Evolutionary conservation across 2,113 vertebrate species (phyloP), one percentile per base, ranked within the genome.

Genomic region (Passer montanus): DNA sequence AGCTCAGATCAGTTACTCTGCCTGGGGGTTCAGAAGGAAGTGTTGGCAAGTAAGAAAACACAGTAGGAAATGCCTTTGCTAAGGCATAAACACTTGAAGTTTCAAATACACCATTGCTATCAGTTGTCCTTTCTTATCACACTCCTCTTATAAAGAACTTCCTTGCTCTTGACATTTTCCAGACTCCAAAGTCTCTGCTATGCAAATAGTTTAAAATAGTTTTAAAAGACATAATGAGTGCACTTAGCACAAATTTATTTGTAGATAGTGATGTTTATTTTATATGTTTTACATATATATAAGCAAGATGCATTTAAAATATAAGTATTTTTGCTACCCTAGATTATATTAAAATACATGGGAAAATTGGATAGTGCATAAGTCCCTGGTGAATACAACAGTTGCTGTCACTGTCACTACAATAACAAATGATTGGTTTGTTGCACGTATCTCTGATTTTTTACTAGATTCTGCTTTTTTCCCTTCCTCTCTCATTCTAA

Each of bases 1-100:
- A 92, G 52, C 80, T 96, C 68, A 94, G 35, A 84, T 90, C 76
- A 68, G 70, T 95, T 95, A 76, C 55, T 95, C 86, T 79, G 84
- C 86, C 81, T 92, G 43, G 44, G 46, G 62, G 17, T 47, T 33
- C n/a, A 86, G 68, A 91, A 76, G 27, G 22, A 84, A 89, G 41
- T 95, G 33, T 43, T 64, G 50, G 52, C 56, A 62, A 90, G 33
- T 35, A 31, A 81, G 52, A 75, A 77, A 64, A 94, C 46, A 43
- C 55, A 50, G 47, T 58, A 70, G 39, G 15, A 90, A 84, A 53
- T 7, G 5, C 70, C 72, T 72, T 46, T 43, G 23, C 23, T 68
- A 44, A 56, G 62, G 43, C 49, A 84, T 39, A 86, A 81, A 56
- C 10, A 35, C 86, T 81, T 81, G 23, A 92, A 47, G 27, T 88